Base-by-base conservation (phyloP, 64 coral and sea anemone genomes). In the Platygyra sinensis region DNA sequence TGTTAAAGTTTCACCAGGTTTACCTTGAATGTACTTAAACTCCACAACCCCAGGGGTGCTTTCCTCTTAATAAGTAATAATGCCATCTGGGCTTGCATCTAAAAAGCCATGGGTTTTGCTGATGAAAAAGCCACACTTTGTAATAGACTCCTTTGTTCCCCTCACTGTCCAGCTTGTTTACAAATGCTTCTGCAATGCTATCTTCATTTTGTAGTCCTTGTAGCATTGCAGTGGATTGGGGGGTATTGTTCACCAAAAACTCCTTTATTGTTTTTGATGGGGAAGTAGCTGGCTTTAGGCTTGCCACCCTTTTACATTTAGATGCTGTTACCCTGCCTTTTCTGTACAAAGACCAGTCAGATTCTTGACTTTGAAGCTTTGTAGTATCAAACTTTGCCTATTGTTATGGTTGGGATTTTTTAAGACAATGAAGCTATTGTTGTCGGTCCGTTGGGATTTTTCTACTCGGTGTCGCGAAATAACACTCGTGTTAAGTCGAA, bases 321-420 rank as follows among this genome's bases (percentile, higher is more conserved):
- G 72, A 86, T 8, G 89, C 80, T 85, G 80, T 46, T 76, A 91
- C 62, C 65, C 55, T 83, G 72, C 89, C 89, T 22, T 62, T 85
- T 84, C 82, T 84, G 72, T 91, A 85, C 32, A 83, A 52, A 74
- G 77, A 83, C 89, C 89, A 85, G 50, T 91, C 80, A 75, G 38
- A 30, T 59, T 67, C 52, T 49, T 91, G 10, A 75, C 69, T 75
- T 75, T 89, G 89, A 30, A 76, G 30, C 72, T 39, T n/a, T n/a
- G n/a, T n/a, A n/a, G n/a, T n/a, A n/a, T n/a, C n/a, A n/a, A n/a
- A n/a, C n/a, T n/a, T n/a, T n/a, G n/a, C n/a, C n/a, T n/a, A n/a
- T n/a, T n/a, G n/a, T n/a, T n/a, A n/a, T n/a, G n/a, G n/a, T n/a
- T n/a, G n/a, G n/a, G n/a, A n/a, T n/a, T n/a, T n/a, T n/a, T n/a